Conservation (phyloP, 2,888 invertebrate species). For the Parasteatoda lunata region DNA sequence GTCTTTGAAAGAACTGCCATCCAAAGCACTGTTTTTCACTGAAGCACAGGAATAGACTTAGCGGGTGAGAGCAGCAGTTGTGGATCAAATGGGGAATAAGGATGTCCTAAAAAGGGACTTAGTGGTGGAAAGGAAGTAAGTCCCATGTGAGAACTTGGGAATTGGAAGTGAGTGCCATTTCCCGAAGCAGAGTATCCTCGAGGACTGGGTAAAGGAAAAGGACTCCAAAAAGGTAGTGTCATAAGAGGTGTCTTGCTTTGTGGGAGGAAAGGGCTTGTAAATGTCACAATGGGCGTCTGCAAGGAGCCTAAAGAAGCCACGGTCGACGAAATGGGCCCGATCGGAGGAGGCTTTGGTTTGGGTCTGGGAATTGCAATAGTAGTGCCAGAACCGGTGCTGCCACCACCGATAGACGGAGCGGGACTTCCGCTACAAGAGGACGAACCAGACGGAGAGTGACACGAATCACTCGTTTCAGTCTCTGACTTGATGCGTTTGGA, state of each 20-base stretch:
- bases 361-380: constrained; percentile 38
- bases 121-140: constrained; percentile 67
- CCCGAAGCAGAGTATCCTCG: constrained; percentile 59
- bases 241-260: constrained; percentile 71
- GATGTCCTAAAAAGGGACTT: constrained; percentile 68
- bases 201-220: constrained; percentile 69
- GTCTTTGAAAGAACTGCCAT: not conserved
- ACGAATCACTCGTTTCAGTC: constrained; percentile 57
- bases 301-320: constrained; percentile 67
- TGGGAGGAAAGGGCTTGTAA: constrained; percentile 73
- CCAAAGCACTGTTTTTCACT: constrained; percentile 48
- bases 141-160: constrained; percentile 69
- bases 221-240: constrained; percentile 70
- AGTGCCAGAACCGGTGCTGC: constrained; percentile 42
- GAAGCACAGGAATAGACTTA: constrained; percentile 71
- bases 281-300: constrained; percentile 71
- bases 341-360: constrained; percentile 70
- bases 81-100: constrained; percentile 70
- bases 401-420: constrained; percentile 45
- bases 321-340: constrained; percentile 65
- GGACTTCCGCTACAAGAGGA: constrained; percentile 50
- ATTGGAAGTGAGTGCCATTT: constrained; percentile 70
- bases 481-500: constrained; percentile 58
- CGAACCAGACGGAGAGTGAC: constrained; percentile 42
- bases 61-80: constrained; percentile 69